A percentile compares a stretch with the other conserved stretches of the same genome.
Evolutionary conservation across 2,888 invertebrate genomes (phyloP).

Genomic region (Leptinotarsa tumamoca): DNA sequence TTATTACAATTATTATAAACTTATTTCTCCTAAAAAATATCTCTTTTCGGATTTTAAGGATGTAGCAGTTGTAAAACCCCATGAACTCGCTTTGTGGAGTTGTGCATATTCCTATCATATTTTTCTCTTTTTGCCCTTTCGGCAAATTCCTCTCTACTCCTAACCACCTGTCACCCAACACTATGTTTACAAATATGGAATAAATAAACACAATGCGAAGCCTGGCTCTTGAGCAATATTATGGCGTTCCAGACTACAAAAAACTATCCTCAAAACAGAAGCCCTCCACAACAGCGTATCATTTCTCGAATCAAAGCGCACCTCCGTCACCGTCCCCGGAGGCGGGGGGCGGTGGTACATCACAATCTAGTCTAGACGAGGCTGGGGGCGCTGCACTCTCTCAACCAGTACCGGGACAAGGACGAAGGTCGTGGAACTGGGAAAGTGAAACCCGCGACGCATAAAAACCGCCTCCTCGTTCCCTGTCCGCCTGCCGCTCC

Average conservation of each 20-base stretch:
- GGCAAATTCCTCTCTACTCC: too few relatives aligned
- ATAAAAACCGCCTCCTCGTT: slow-evolving; percentile 60
- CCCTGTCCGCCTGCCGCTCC: slow-evolving; percentile 51
- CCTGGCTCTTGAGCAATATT: background rate
- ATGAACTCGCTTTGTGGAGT: too few relatives aligned
- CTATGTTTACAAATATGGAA: background rate
- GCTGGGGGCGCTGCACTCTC: slow-evolving; percentile 54
- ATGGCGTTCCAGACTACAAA: slow-evolving; percentile 1
- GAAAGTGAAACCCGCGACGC: slow-evolving; percentile 65
- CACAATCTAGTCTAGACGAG: slow-evolving; percentile 49
- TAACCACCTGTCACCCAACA: background rate
- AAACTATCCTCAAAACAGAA: background rate
- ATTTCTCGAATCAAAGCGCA: slow-evolving; percentile 14
- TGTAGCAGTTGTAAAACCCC: too few relatives aligned
- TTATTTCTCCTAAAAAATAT: too few relatives aligned
- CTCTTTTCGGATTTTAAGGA: too few relatives aligned
- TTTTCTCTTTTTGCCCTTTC: too few relatives aligned
- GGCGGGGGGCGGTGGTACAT: slow-evolving; percentile 38
- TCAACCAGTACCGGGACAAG: slow-evolving; percentile 58
- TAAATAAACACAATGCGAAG: background rate
- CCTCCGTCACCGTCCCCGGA: slow-evolving; percentile 9
- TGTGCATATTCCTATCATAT: too few relatives aligned
- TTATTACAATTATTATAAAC: too few relatives aligned
- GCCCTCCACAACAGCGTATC: slow-evolving; percentile 8
- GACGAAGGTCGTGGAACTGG: slow-evolving; percentile 66